Evolutionary conservation across 2,113 vertebrate species (phyloP), one percentile per base, ranked within the genome.

Genomic region (Zosterops lateralis): DNA sequence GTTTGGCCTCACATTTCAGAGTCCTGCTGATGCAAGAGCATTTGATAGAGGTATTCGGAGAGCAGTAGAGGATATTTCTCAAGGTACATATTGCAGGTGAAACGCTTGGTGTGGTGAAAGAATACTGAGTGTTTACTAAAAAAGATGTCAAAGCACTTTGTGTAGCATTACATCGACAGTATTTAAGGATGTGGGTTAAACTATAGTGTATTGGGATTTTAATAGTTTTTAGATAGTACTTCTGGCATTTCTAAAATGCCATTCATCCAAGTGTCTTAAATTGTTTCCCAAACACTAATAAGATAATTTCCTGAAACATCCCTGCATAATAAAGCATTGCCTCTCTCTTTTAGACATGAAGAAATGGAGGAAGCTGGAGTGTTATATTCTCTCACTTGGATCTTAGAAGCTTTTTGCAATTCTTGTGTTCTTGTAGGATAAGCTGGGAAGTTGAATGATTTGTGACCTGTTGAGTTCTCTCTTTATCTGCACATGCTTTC

Each of bases 1-100:
- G 97, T 99, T 99, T 89, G 99, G 99, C 93, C 98, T 99, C 97
- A 99, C 99, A n/a, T 99, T 99, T 98, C 99, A 99, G 97, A 99
- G 99, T 98, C 99, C 99, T 47, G 99, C 99, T 57, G 99, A 99
- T 87, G 99, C 99, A 80, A 98, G 99, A 92, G 99, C 99, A n/a
- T 99, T 99, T 83, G 99, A 99, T 95, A 98, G 99, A 95, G 99
- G 99, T 42, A 98, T 99, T 95, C 99, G 99, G 53, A 98, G 99
- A 97, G 99, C 99, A 68, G 98, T 99, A 89, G 99, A 99, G 96
- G 99, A 99, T 98, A 98, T 99, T 95, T 98, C 97, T 96, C 99
- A 99, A 99, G 99, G 99, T 99, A 97, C 8, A 2, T 77, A 67
- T 89, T 76, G 87, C 38, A 53, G n/a, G 21, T 29, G 61, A 75